Percentiles rank a stretch among this genome's conserved stretches.
Evolutionary conservation across 1,140 invertebrate species (phyloP).

Genomic region (Atopsyche davidsoni): DNA sequence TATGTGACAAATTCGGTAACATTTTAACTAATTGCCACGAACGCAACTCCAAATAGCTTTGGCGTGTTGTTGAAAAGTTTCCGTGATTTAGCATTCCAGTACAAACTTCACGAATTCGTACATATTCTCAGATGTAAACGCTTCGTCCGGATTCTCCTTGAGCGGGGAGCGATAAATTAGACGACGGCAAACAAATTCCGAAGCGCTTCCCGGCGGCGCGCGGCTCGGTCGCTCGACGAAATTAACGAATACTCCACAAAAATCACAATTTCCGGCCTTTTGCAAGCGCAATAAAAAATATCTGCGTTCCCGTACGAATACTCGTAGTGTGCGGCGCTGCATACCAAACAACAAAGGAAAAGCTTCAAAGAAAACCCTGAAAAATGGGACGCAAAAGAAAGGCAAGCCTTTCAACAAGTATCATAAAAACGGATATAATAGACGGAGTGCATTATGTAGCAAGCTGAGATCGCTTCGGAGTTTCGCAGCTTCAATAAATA

Average conservation of each 20-base stretch:
- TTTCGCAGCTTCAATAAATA: too few species aligned
- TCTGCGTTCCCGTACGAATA: slow-evolving; percentile 15
- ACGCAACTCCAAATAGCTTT: too few species aligned
- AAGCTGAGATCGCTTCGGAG: too few species aligned
- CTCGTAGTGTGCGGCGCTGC: slow-evolving; percentile 10
- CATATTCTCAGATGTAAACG: too few species aligned
- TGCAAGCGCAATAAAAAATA: slow-evolving; percentile 13
- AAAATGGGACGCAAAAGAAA: not conserved
- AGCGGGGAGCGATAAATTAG: slow-evolving; percentile 5
- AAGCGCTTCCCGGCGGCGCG: not conserved
- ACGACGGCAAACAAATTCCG: slow-evolving; percentile 1
- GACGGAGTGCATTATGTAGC: slow-evolving; percentile 7
- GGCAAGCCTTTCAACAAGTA: slow-evolving; percentile 6
- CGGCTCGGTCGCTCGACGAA: too few species aligned
- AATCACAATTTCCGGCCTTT: slow-evolving; percentile 10
- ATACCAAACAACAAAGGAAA: slow-evolving; percentile 11
- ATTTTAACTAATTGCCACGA: too few species aligned
- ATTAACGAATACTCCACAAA: slow-evolving; percentile 4
- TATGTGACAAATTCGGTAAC: too few species aligned
- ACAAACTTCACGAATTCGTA: too few species aligned
- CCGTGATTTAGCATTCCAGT: too few species aligned
- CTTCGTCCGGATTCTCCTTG: not conserved
- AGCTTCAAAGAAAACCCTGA: not conserved
- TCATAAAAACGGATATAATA: slow-evolving; percentile 6
- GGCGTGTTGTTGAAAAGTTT: too few species aligned